A percentile compares a stretch with the other conserved stretches of the same genome.
These are phyloP conservation scores for Sphaerophoria rueppellii DNA, from an alignment of 2,888 invertebrate genomes.

Conservation along the genomic window DNA sequence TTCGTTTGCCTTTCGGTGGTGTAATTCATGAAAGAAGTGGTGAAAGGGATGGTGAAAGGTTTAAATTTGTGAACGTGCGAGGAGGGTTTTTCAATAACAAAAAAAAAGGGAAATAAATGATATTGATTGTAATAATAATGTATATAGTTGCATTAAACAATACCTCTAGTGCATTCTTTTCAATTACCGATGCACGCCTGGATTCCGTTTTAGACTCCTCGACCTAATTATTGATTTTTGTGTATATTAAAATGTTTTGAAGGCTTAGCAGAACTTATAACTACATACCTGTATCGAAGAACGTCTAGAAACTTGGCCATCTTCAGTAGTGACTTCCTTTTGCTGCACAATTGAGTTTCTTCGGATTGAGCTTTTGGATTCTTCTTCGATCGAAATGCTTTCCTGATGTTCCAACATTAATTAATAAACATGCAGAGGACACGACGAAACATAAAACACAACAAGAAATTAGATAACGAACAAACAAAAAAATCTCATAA, in stretches of 20 bases:
- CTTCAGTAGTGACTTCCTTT: constrained; percentile 75
- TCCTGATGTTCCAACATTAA: constrained; percentile 37
- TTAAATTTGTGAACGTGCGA: constrained; percentile 5
- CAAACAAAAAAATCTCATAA: too few species aligned
- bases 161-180: constrained; percentile 79
- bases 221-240: constrained; percentile 74
- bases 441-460: not conserved
- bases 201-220: constrained; percentile 78
- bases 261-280: not conserved
- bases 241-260: too few species aligned
- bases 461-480: not conserved
- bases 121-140: not conserved
- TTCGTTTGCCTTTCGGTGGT: constrained; percentile 76
- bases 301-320: constrained; percentile 77
- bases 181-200: constrained; percentile 78
- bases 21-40: not conserved
- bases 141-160: not conserved
- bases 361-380: constrained; percentile 77
- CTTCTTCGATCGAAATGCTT: constrained; percentile 77
- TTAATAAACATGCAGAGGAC: not conserved
- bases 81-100: not conserved
- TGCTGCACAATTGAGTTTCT: constrained; percentile 77
- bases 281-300: constrained; percentile 79
- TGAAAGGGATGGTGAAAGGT: not conserved
- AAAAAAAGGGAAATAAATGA: constrained; percentile 1